These are phyloP conservation scores for Noctilio leporinus DNA, from an alignment of 2,113 vertebrate species.

Conservation along the genomic window DNA sequence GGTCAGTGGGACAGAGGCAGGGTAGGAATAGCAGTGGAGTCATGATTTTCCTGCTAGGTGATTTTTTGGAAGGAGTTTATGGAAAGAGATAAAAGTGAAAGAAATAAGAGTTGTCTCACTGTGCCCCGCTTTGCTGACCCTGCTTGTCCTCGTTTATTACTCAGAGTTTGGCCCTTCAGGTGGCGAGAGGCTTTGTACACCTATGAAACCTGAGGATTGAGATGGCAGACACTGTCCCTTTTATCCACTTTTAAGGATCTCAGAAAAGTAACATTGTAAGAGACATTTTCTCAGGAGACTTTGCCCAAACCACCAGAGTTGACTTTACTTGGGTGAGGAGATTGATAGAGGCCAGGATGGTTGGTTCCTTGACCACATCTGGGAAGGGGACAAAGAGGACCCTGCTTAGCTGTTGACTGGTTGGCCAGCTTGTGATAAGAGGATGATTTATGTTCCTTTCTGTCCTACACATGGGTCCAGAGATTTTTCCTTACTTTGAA, in stretches of 20 bases:
- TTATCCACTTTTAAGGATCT: background rate
- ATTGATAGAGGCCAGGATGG: background rate
- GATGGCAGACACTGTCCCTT: background rate
- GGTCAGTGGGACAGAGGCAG: constrained; percentile 38
- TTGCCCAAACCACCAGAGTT: background rate
- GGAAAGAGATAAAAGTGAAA: constrained; percentile 9
- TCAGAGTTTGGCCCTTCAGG: background rate
- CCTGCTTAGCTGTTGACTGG: background rate
- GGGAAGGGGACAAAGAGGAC: background rate
- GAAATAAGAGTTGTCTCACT: background rate
- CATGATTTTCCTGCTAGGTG: constrained; percentile 9
- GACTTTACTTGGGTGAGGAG: background rate
- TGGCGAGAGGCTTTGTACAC: background rate
- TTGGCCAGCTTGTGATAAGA: constrained; percentile 20
- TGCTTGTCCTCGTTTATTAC: background rate
- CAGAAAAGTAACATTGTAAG: background rate
- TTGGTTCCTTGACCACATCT: background rate
- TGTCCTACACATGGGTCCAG: background rate
- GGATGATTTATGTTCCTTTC: constrained; percentile 20
- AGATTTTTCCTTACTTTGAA: constrained; percentile 52
- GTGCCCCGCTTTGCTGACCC: background rate
- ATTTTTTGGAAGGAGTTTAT: constrained; percentile 40
- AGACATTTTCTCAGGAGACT: background rate
- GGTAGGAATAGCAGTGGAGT: background rate
- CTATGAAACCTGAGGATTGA: background rate